Evolutionary conservation across 2,113 vertebrate species (phyloP).

Genomic region (Colossoma macropomum): DNA sequence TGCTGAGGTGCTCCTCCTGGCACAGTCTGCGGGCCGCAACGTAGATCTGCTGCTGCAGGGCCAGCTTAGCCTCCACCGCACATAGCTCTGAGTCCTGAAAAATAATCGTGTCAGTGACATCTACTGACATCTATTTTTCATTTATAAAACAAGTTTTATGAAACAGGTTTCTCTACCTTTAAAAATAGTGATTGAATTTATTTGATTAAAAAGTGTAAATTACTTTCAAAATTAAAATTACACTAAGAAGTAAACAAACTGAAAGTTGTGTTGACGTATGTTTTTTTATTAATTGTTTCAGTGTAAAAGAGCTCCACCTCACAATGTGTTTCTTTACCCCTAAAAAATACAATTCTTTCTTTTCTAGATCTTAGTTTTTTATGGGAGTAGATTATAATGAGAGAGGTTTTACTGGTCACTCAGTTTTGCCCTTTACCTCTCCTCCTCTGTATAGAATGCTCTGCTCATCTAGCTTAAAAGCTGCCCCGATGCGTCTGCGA

Average conservation of each 20-base stretch:
- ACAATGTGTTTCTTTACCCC: too few relatives aligned
- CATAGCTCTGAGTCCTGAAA: conserved; percentile 81
- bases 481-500: conserved; percentile 84
- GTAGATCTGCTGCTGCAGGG: conserved; percentile 88
- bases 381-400: too few relatives aligned
- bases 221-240: too few relatives aligned
- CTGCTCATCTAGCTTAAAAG: conserved; percentile 86
- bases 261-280: too few relatives aligned
- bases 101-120: neutral
- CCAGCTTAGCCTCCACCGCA: conserved; percentile 82
- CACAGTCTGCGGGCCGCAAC: conserved; percentile 83
- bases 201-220: too few relatives aligned
- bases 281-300: too few relatives aligned
- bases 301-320: too few relatives aligned
- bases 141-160: neutral
- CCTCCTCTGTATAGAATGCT: conserved; percentile 71
- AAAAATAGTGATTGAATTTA: too few relatives aligned
- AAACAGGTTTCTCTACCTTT: neutral
- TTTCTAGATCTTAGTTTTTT: too few relatives aligned
- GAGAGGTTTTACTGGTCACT: neutral
- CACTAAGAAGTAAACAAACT: too few relatives aligned
- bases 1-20: conserved; percentile 79
- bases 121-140: neutral
- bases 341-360: too few relatives aligned
- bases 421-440: conserved; percentile 72